Evolutionary conservation across 2,797 vertebrate genomes (phyloP), one percentile per base, ranked within the genome.

Genomic region (Chelidonichthys spinosus): DNA sequence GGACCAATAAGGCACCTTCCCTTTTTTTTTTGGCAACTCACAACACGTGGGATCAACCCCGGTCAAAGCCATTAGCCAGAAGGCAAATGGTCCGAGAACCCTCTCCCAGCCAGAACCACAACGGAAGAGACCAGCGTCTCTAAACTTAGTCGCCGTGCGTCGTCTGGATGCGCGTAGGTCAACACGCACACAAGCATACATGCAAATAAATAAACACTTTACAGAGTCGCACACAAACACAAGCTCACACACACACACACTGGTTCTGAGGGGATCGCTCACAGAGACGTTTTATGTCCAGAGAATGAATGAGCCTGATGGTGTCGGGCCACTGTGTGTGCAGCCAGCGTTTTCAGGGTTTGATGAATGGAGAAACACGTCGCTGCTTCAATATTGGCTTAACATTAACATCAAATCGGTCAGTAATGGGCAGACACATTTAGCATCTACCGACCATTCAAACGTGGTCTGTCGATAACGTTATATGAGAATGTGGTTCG

Each of bases 331-430:
- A 59, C 89, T 58, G 65, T 69, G 79, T 53, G 73, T 40, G 52
- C 72, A 76, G 78, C 56, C 83, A 60, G 65, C 18, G 60, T 61
- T 63, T 85, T 74, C 63, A 69, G 61, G 72, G 72, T 69, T 68
- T 90, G 83, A 89, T 79, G 81, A 86, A 90, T 83, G 85, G 42
- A 81, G 77, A 86, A 89, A 89, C 86, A 87, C 79, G 82, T 55
- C 32, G 74, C 79, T 76, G 62, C 72, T 88, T 88, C 73, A 89
- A 92, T 90, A 89, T 87, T 91, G 73, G 76, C 69, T 64, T 55
- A 70, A 78, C 72, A 76, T 87, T 85, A 82, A 78, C 85, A 86
- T 85, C 15, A 79, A 74, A 86, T 88, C 18, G 46, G 66, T 74
- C 80, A 55, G 73, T 76, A 71, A 88, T 64, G 54, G 72, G 39